Conservation (phyloP, 2,888 invertebrate species). For the Beris morrisii region DNA sequence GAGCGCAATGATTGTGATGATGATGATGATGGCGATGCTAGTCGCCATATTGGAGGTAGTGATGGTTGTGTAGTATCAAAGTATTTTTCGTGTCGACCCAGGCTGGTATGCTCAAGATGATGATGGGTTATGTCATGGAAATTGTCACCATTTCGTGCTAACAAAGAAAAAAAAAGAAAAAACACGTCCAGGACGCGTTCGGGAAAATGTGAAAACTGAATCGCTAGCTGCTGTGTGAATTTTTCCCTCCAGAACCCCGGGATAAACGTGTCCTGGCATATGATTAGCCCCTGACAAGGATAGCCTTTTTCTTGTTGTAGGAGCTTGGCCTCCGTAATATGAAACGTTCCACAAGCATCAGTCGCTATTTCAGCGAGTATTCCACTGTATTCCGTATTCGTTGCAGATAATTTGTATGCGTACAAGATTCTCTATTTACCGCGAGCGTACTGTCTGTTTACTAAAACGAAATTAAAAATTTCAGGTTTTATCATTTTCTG, state of each 20-base stretch:
- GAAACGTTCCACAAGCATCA: background rate
- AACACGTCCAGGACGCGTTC: background rate
- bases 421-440: background rate
- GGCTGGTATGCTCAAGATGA: slow-evolving; percentile 17
- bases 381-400: background rate
- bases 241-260: slow-evolving; percentile 18
- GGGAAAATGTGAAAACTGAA: slow-evolving; percentile 13
- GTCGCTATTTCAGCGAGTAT: background rate
- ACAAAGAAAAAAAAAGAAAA: background rate
- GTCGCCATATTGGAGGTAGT: background rate
- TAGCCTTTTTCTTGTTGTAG: slow-evolving; percentile 18
- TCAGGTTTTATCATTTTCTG: background rate
- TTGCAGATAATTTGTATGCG: background rate
- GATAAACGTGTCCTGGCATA: slow-evolving; percentile 41
- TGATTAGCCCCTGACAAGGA: slow-evolving; percentile 36
- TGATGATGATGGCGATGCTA: slow-evolving; percentile 17
- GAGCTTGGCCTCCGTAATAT: background rate
- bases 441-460: background rate
- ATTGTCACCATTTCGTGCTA: slow-evolving; percentile 33
- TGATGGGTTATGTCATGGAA: slow-evolving; percentile 34
- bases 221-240: slow-evolving; percentile 6
- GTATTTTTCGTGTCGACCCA: background rate
- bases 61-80: slow-evolving; percentile 1
- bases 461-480: slow-evolving; percentile 7
- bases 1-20: slow-evolving; percentile 20